Base-by-base conservation (phyloP, 1,140 invertebrate genomes). In the Magallana gigas region DNA sequence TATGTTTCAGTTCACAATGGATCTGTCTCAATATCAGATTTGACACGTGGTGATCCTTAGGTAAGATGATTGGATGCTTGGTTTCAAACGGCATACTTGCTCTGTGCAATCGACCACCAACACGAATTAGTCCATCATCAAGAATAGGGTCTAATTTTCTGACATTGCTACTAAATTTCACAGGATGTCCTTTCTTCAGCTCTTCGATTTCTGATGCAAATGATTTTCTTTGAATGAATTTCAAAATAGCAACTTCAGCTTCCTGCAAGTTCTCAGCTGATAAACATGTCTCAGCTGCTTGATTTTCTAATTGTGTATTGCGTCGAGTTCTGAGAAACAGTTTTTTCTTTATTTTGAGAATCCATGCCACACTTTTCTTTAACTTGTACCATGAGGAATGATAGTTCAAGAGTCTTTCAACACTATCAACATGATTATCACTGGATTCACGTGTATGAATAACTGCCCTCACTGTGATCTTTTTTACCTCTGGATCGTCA, bases 51-150 rank as follows among this genome's bases (percentile, higher is more conserved):
- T 84, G 48, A 14, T 81, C 14, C 60, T 88, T 87, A 16, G 86
- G 88, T 57, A 90, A 60, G 64, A 90, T 84, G 56, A 87, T 60
- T 18, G 88, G 90, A 85, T 90, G 82, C 59, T 90, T 90, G 12
- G 14, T 64, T 12, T 87, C 58, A 16, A 58, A 56, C 16, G 71
- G 68, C 56, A 88, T 87, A 23, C 29, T 23, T 36, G 80, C 18
- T 64, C 48, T 57, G 3, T 57, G 12, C 36, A 86, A 71, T 58
- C 90, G 16, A 12, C 89, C 90, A 57, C 87, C 86, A 57, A 90
- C 89, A 58, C 85, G 80, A 6, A 91, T 12, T 1, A 90, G 11
- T 11, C 83, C 88, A 57, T 86, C 58, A 14, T 88, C 59, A 18
- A 90, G 56, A 57, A 82, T 8, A n/a, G 88, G 88, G 48, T 89